These are phyloP conservation scores for Ectobius pallidus DNA, from an alignment of 2,888 invertebrate species.

Conservation along the genomic window DNA sequence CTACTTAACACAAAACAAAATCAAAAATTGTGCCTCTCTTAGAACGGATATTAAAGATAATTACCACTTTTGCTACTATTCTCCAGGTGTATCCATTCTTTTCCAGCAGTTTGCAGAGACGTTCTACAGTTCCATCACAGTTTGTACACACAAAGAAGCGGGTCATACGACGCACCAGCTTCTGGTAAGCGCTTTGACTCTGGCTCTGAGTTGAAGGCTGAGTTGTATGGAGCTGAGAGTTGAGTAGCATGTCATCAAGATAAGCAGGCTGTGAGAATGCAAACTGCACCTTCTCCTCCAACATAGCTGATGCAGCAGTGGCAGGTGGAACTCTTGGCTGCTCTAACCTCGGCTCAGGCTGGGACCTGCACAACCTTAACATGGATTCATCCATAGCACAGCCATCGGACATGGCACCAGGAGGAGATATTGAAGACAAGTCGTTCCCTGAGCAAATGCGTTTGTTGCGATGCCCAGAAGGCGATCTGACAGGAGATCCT, in stretches of 20 bases:
- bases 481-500: constrained; percentile 18
- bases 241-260: constrained; percentile 79
- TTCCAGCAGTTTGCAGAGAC: constrained; percentile 67
- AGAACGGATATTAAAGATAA: constrained; percentile 20
- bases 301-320: constrained; percentile 16
- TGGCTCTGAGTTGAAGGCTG: constrained; percentile 51
- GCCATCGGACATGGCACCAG: constrained; percentile 48
- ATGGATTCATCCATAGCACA: constrained; percentile 45
- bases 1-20: too few species aligned
- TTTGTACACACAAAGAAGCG: constrained; percentile 83
- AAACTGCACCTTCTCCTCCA: constrained; percentile 56
- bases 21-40: too few species aligned
- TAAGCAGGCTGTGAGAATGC: constrained; percentile 89
- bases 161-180: constrained; percentile 89
- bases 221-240: constrained; percentile 68
- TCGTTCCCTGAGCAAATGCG: constrained; percentile 46
- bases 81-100: constrained; percentile 69
- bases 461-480: constrained; percentile 39
- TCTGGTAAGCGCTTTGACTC: constrained; percentile 72
- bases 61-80: constrained; percentile 66
- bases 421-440: constrained; percentile 42
- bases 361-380: constrained; percentile 57
- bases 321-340: constrained; percentile 47
- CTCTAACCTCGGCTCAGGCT: constrained; percentile 53
- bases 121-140: constrained; percentile 68